phyloP scores from a whole-genome alignment of 2,113 vertebrate genomes.

The Platichthys flesus region DNA sequence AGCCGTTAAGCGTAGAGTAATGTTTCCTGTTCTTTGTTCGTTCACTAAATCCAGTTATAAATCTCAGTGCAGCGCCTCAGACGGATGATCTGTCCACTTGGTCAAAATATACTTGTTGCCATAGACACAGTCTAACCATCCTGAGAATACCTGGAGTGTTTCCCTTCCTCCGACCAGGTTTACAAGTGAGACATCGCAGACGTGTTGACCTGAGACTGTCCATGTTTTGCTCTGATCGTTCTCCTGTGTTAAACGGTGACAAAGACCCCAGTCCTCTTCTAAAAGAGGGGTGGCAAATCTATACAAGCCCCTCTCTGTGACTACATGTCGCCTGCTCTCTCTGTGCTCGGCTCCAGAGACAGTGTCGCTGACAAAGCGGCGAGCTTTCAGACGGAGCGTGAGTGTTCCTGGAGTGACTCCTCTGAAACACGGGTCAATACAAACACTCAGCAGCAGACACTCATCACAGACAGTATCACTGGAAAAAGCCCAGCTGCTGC shows the following conservation, averaged over 20 bases:
- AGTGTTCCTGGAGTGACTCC: conserved; percentile 63
- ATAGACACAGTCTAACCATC: conserved; percentile 4
- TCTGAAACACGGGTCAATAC: conserved; percentile 73
- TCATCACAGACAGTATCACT: conserved; percentile 62
- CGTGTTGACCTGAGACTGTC: conserved; percentile 12
- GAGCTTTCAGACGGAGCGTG: conserved; percentile 52
- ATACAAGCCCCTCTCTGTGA: conserved; percentile 41
- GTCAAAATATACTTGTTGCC: neutral
- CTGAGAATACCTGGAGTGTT: neutral
- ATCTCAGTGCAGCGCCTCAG: neutral
- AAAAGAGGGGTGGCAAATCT: conserved; percentile 44
- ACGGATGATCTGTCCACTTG: conserved; percentile 1
- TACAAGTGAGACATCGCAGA: neutral
- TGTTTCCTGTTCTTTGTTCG: neutral
- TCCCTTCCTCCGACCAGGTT: neutral
- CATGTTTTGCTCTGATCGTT: conserved; percentile 23
- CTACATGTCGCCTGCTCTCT: conserved; percentile 45
- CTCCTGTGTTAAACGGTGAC: conserved; percentile 20
- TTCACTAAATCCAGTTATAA: neutral
- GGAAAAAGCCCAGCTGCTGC: conserved; percentile 63
- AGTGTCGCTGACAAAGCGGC: conserved; percentile 62
- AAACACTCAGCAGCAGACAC: conserved; percentile 66
- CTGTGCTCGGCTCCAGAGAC: conserved; percentile 62
- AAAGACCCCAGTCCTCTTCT: conserved; percentile 27
- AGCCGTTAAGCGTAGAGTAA: neutral